Evolutionary conservation across 2,888 invertebrate species (phyloP), one percentile per base, ranked within the genome.

Genomic region (Gibbula magus): DNA sequence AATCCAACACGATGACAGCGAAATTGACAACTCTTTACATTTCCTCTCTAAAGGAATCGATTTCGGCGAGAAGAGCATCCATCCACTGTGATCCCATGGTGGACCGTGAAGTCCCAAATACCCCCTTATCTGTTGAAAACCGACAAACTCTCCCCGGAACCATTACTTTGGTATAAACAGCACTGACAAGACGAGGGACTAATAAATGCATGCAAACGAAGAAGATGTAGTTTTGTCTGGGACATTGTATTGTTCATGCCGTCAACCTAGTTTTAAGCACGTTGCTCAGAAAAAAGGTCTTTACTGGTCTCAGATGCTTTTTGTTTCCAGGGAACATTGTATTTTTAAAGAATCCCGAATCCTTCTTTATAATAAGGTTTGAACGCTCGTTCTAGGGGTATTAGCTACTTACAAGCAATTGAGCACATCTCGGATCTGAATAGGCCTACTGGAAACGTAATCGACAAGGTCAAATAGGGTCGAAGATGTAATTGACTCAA

Each of bases 391-490:
- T 45, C 45, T 45, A 1, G 45, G 45, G 5, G 13, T 45, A 45
- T 45, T 45, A 45, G 45, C 45, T 45, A 45, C 45, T 4, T 45
- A 13, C 45, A 45, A 45, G 45, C 13, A 45, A 70, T 29, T 35
- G 35, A 35, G 39, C 35, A 70, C 35, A 35, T 35, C n/a, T 70
- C 70, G n/a, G 35, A 20, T 35, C 32, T 39, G 39, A 70, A 70
- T 35, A 35, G 70, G 10, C 35, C 29, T 35, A 70, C 39, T 35
- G 35, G 70, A 70, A 70, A 32, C 35, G 35, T 20, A 70, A 32
- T 70, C 70, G 70, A 70, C 35, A 20, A 39, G 70, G 70, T 70
- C 70, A 70, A 35, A 70, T 35, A n/a, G 20, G 70, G 70, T 70
- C 70, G 39, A 70, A 35, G 70, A 70, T 35, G 70, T 35, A 70